phyloP scores from a whole-genome alignment of 2,888 invertebrate species.

The Idaea dimidiata region DNA sequence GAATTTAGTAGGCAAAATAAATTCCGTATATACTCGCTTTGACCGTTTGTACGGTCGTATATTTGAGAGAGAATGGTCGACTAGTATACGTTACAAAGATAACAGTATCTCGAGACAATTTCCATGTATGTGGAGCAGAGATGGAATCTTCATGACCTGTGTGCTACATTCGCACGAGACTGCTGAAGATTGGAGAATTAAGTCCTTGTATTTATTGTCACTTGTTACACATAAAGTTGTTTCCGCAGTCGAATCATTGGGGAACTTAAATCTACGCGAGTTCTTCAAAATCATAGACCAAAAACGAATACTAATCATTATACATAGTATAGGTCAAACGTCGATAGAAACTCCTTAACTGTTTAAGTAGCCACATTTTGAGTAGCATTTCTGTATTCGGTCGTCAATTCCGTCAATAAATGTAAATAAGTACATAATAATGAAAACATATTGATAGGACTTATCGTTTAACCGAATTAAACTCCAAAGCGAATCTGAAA shows the following conservation, averaged over 20 bases:
- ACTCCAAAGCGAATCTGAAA: no score
- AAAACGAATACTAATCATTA: no score
- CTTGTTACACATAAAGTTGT: background rate
- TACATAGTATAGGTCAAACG: no score
- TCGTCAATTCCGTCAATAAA: no score
- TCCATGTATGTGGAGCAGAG: background rate
- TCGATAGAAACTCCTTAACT: no score
- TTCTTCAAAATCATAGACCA: no score
- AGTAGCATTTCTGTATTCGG: no score
- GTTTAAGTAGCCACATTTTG: no score
- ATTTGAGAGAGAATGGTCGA: background rate
- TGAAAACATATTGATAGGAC: no score
- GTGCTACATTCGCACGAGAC: background rate
- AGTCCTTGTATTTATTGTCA: background rate
- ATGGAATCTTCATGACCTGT: background rate
- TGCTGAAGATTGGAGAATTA: background rate
- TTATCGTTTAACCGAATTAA: no score
- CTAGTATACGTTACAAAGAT: background rate
- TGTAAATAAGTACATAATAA: no score
- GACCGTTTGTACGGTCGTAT: background rate
- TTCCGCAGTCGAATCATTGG: background rate
- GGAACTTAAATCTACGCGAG: no score
- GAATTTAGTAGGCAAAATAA: background rate
- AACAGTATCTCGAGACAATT: background rate
- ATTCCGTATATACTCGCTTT: background rate